Base-by-base conservation (phyloP, 2,888 invertebrate species). In the Phengaris alcon region DNA sequence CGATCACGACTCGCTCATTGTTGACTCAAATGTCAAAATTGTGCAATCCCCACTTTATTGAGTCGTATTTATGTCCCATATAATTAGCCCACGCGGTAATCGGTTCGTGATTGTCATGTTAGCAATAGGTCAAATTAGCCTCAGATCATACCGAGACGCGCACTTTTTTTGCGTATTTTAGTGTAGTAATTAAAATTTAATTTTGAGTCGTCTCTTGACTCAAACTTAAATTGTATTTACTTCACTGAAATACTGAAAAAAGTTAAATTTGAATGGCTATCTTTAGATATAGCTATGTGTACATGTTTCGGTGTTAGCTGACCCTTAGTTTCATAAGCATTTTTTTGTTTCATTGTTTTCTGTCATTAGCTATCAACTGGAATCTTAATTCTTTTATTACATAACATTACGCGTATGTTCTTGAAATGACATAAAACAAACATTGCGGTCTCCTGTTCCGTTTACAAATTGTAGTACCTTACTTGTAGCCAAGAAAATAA, bases 21-120 rank as follows among this genome's bases (percentile, higher is more conserved):
- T 72, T 70, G 70, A 51, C 12, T 72, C 52, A 54, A 72, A 54
- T 70, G 70, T 51, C 70, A 70, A 70, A 72, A 54, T 72, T 72
- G 72, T 35, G 52, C 54, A 72, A 52, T 64, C 10, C 59, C 22
- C 12, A n/a, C 51, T 70, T 70, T 72, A 72, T 54, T 54, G 7
- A 15, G 35, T 52, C 70, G 70, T 52, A 35, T 48, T 48, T 70
- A 70, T 70, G 10, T 52, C 15, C 35, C 35, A 48, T 51, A 70
- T 51, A 52, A 72, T 72, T 35, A 52, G 54, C 72, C 72, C 52
- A 72, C 72, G 22, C 52, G 52, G 52, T 15, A 52, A 48, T 70
- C 10, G 15, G 4, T 68, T 54, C 35, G 22, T 72, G 52, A 52
- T 72, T 35, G 12, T 22, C 52, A 54, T 52, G 72, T 72, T 52